Conservation (phyloP, 2,797 vertebrate species). For the Tamandua tetradactyla region DNA sequence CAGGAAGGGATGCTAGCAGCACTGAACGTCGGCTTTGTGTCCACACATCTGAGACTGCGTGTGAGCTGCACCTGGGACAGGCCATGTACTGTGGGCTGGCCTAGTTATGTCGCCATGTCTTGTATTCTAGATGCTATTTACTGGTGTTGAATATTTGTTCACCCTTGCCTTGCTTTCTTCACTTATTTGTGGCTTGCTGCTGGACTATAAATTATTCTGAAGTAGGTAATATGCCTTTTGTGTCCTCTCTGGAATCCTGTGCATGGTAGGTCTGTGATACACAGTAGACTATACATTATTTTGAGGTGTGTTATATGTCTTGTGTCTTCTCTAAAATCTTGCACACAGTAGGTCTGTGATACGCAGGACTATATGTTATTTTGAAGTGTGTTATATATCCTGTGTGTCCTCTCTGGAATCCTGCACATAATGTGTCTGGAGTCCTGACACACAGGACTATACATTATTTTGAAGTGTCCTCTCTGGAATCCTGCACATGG, state of each 20-base stretch:
- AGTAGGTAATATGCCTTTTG: background rate
- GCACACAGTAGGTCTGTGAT: too few species aligned
- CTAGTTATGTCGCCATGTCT: background rate
- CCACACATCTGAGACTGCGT: background rate
- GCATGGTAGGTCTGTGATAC: background rate
- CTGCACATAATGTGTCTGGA: background rate
- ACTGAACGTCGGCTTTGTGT: slow-evolving; percentile 5
- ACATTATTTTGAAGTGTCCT: background rate
- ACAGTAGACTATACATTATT: background rate
- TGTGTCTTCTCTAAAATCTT: background rate
- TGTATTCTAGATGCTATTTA: background rate
- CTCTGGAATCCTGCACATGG: background rate
- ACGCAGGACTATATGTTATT: background rate
- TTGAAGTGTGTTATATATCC: background rate
- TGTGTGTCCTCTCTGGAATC: background rate
- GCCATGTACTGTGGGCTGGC: background rate
- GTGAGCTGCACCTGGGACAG: background rate
- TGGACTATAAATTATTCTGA: background rate
- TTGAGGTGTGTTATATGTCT: background rate
- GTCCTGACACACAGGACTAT: background rate
- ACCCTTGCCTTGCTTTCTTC: background rate
- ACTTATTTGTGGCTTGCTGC: background rate
- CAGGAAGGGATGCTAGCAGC: background rate
- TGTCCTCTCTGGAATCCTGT: background rate
- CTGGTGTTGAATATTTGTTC: background rate